phyloP scores from a whole-genome alignment of 2,113 vertebrate genomes.

The Leuciscus idus region DNA sequence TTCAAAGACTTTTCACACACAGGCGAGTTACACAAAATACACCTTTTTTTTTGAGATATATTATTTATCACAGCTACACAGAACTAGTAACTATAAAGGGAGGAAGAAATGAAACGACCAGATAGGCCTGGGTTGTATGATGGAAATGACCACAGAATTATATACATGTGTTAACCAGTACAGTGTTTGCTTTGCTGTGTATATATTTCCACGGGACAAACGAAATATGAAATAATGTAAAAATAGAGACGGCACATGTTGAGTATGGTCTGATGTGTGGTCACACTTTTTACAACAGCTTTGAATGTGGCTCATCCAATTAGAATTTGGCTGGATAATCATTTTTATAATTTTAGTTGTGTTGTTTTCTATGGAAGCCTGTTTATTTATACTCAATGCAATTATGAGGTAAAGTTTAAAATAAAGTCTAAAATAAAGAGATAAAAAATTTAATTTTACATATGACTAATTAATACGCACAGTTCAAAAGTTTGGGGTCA shows the following conservation, averaged over 20 bases:
- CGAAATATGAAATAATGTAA: background rate
- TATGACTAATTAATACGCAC: background rate
- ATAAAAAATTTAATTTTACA: background rate
- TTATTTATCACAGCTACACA: background rate
- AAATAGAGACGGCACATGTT: too few relatives aligned
- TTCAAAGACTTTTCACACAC: slow-evolving; percentile 23
- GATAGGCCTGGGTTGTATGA: background rate
- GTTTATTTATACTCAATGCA: background rate
- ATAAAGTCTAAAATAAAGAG: too few relatives aligned
- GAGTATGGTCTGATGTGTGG: background rate
- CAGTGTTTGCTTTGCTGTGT: background rate
- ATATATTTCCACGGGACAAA: background rate
- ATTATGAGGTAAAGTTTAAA: background rate
- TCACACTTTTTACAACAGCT: too few relatives aligned
- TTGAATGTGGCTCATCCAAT: too few relatives aligned
- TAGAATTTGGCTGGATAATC: too few relatives aligned
- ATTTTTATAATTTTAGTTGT: too few relatives aligned
- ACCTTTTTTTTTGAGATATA: background rate
- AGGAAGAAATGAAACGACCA: background rate
- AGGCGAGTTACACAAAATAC: slow-evolving; percentile 1
- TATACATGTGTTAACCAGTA: background rate
- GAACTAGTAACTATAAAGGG: background rate
- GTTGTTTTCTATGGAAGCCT: background rate
- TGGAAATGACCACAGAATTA: background rate
- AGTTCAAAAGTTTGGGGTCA: background rate